Evolutionary conservation across 2,113 vertebrate species (phyloP).

Genomic region (Serinus canaria): DNA sequence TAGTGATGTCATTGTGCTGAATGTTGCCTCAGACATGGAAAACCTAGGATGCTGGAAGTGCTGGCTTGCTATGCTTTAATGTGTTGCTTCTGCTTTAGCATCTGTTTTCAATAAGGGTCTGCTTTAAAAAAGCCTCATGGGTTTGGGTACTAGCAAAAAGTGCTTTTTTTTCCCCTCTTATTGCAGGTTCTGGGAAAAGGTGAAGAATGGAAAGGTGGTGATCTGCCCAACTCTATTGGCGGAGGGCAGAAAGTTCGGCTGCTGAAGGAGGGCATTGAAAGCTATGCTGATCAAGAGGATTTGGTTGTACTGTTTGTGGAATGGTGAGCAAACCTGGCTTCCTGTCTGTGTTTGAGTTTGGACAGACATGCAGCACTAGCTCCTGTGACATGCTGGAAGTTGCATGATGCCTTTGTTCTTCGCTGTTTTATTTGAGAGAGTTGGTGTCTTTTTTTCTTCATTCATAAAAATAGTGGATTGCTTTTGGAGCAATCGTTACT

Average conservation of each 20-base stretch:
- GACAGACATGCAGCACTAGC: neutral
- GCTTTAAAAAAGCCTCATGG: neutral
- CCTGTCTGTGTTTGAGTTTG: neutral
- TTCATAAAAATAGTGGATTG: slow-evolving; percentile 1
- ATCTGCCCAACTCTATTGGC: slow-evolving; percentile 86
- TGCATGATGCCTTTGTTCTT: neutral
- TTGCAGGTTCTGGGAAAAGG: slow-evolving; percentile 89
- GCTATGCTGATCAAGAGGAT: slow-evolving; percentile 82
- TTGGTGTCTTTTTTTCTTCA: neutral
- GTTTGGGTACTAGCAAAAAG: neutral
- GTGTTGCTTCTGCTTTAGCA: slow-evolving; percentile 23
- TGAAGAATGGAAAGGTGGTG: slow-evolving; percentile 89
- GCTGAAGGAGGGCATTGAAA: slow-evolving; percentile 86
- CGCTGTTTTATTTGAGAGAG: neutral
- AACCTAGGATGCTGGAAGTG: slow-evolving; percentile 18
- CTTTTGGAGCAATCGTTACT: neutral
- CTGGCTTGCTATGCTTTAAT: slow-evolving; percentile 12
- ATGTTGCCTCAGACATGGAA: slow-evolving; percentile 41
- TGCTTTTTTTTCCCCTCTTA: neutral
- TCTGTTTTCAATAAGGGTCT: neutral
- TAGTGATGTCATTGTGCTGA: slow-evolving; percentile 37
- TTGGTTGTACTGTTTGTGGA: slow-evolving; percentile 88
- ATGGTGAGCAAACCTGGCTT: slow-evolving; percentile 78
- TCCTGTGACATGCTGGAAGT: neutral
- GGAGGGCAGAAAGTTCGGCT: slow-evolving; percentile 95